Evolutionary conservation across 2,113 vertebrate species (phyloP).

Genomic region (Lichenostomus cassidix): DNA sequence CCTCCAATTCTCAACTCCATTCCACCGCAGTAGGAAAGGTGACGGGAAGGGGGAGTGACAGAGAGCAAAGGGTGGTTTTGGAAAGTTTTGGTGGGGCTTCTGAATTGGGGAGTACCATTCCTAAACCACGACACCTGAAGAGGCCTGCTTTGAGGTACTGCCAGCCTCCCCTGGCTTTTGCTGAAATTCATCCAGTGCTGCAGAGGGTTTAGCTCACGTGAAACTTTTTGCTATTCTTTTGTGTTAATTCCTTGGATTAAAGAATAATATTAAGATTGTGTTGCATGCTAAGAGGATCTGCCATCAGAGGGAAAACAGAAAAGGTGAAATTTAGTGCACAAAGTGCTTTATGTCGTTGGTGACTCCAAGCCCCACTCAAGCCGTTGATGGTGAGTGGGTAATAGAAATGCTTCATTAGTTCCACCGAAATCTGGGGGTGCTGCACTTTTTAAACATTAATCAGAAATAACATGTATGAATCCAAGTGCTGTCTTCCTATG

Average conservation of each 20-base stretch:
- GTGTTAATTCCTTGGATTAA: neutral
- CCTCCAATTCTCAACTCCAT: neutral
- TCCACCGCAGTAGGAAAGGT: too few species aligned
- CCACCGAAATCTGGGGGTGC: neutral
- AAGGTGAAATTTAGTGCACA: neutral
- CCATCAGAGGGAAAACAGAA: neutral
- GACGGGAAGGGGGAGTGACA: neutral
- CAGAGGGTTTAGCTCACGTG: neutral
- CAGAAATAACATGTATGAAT: neutral
- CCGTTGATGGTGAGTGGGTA: neutral
- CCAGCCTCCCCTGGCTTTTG: fast-evolving
- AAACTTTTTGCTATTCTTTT: neutral
- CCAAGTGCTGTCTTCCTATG: neutral
- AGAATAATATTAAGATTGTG: neutral
- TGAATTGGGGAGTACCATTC: neutral
- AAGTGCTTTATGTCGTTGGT: neutral
- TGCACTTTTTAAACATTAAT: neutral
- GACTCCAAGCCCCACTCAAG: neutral
- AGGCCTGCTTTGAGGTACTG: neutral
- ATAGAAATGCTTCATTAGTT: neutral
- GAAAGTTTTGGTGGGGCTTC: neutral
- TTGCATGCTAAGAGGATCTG: neutral
- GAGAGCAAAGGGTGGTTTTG: neutral
- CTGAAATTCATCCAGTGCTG: neutral
- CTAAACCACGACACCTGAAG: neutral